Evolutionary conservation across 1,140 invertebrate genomes (phyloP).

Genomic region (Lepidurus apus): DNA sequence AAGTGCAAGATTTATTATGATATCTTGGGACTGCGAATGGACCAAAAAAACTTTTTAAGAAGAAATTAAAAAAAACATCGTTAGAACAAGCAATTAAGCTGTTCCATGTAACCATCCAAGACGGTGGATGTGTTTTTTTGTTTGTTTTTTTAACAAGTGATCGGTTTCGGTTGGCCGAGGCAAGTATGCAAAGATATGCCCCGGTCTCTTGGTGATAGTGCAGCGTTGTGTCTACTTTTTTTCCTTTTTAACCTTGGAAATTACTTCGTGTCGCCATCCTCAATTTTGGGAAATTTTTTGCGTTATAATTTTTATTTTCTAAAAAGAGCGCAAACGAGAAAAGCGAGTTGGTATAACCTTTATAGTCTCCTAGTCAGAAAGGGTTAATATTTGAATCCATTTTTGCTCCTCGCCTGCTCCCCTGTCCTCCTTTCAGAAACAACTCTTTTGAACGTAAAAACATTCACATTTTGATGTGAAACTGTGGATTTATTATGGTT

Average conservation of each 20-base stretch:
- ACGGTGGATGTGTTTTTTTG: too few relatives aligned
- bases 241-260: not conserved
- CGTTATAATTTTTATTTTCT: not conserved
- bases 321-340: not conserved
- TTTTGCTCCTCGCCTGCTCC: not conserved
- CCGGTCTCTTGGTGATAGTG: conserved; percentile 14
- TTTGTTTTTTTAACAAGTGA: too few relatives aligned
- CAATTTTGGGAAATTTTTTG: too few relatives aligned
- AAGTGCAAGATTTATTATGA: too few relatives aligned
- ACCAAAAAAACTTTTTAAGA: too few relatives aligned
- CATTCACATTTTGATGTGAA: conserved; percentile 7
- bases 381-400: not conserved
- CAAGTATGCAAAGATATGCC: not conserved
- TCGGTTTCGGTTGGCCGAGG: not conserved
- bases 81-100: too few relatives aligned
- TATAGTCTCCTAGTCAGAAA: conserved; percentile 19
- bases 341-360: not conserved
- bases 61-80: too few relatives aligned
- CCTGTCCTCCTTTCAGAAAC: too few relatives aligned
- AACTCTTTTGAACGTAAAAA: not conserved
- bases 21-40: too few relatives aligned
- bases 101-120: too few relatives aligned
- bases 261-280: too few relatives aligned
- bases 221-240: conserved; percentile 14
- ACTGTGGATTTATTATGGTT: not conserved